Evolutionary conservation across 2,113 vertebrate species (phyloP), one percentile per base, ranked within the genome.

Genomic region (Australoheros scitulus): DNA sequence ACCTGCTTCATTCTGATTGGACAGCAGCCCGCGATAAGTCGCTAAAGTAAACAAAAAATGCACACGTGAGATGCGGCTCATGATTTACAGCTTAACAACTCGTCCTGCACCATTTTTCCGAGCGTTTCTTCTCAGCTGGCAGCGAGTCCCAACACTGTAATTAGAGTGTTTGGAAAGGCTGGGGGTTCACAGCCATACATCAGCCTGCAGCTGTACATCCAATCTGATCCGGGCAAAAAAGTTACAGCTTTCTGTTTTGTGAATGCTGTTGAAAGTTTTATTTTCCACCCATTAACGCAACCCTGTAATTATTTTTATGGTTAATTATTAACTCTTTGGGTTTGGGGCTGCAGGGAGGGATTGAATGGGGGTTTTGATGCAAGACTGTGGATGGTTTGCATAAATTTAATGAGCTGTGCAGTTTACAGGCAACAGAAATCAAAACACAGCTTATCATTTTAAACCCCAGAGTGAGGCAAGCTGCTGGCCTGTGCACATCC

Each of bases 221-320:
- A 92, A 86, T 89, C 90, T 89, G 89, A 90, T 81, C 80, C 38
- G 11, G 76, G 77, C 81, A 80, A 78, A 85, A 85, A 85, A 59
- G 38, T 76, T 82, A 32, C 65, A 77, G 75, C 79, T 82, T 87
- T 90, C 84, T 94, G 88, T 94, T 95, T 93, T 80, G 84, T 92
- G 93, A 93, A 94, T 89, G 91, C 84, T 87, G 89, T 87, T 72
- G 74, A 92, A 89, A 24, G 84, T 88, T 93, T 91, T 91, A 91
- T 91, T 94, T 92, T 84, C 87, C 87, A 76, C 57, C 81, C 78
- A 90, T 91, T 92, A 88, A 91, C 34, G 38, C 87, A 79, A 83
- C 64, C 83, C 78, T 94, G 91, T 95, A 93, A 95, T 95, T 95
- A 94, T 93, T 94, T 92, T 91, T 78, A 83, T 61, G 76, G 63